Conservation (phyloP, 2,113 vertebrate species). For the Lepus europaeus region DNA sequence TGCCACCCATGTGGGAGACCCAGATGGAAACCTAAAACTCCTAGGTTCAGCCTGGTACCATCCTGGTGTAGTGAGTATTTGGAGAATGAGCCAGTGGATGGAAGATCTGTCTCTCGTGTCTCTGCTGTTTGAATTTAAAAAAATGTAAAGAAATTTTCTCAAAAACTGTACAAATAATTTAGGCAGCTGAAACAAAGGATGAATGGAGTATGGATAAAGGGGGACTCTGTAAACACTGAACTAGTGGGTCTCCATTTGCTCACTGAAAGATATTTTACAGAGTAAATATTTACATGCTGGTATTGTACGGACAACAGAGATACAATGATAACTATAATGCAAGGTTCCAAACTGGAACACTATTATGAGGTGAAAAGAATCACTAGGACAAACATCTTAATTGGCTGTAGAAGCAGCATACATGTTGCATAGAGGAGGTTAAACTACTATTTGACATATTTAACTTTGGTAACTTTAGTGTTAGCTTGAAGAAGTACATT, state of each 20-base stretch:
- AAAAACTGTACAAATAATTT: slow-evolving; percentile 19
- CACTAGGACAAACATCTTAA: not conserved
- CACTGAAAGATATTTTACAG: not conserved
- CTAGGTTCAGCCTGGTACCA: too few species aligned
- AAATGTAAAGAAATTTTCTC: too few species aligned
- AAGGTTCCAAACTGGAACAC: not conserved
- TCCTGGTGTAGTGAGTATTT: too few species aligned
- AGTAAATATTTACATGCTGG: not conserved
- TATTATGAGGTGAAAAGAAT: not conserved
- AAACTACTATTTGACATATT: not conserved
- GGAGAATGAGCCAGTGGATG: too few species aligned
- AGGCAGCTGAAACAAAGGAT: not conserved
- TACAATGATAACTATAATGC: not conserved
- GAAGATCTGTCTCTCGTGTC: too few species aligned
- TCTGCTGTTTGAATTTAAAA: too few species aligned
- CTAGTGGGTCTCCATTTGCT: not conserved
- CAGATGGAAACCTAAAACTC: too few species aligned
- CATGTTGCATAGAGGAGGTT: not conserved
- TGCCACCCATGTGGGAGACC: too few species aligned
- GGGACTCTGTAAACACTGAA: not conserved
- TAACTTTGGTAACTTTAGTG: not conserved
- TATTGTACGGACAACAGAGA: not conserved
- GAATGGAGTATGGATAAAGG: not conserved
- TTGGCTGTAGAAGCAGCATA: not conserved
- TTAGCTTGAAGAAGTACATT: slow-evolving; percentile 29